phyloP scores from a whole-genome alignment of 2,888 invertebrate species.

The Chromoteleia sp. region DNA sequence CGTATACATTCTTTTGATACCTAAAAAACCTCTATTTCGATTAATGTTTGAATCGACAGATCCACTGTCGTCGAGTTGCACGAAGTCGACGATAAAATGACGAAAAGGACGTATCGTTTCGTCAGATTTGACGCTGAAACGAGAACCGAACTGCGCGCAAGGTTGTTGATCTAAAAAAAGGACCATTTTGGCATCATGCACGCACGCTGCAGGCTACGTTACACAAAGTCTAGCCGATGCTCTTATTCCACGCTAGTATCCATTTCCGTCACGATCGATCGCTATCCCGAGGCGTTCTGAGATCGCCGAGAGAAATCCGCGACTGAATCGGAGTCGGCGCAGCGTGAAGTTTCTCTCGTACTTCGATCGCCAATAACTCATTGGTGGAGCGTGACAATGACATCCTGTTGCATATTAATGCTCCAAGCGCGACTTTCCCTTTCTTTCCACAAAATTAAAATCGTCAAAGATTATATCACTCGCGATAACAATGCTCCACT shows the following conservation, averaged over 20 bases:
- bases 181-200: constrained; percentile 47
- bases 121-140: not conserved
- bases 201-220: constrained; percentile 60
- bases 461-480: constrained; percentile 55
- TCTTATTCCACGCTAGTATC: constrained; percentile 60
- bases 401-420: constrained; percentile 69
- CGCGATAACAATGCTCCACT: constrained; percentile 34
- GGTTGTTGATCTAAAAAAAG: constrained; percentile 52
- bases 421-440: constrained; percentile 61
- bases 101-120: not conserved
- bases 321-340: constrained; percentile 57
- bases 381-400: constrained; percentile 68
- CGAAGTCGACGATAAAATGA: too few species aligned
- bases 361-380: constrained; percentile 65
- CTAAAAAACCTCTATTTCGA: too few species aligned
- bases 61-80: too few species aligned
- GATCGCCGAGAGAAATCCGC: constrained; percentile 63
- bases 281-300: constrained; percentile 62
- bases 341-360: constrained; percentile 66
- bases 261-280: constrained; percentile 66
- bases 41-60: too few species aligned
- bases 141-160: constrained; percentile 32
- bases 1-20: too few species aligned
- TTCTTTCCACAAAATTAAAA: constrained; percentile 66
- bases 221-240: constrained; percentile 64